phyloP scores from a whole-genome alignment of 2,888 invertebrate genomes.

The Diarsia mendica region DNA sequence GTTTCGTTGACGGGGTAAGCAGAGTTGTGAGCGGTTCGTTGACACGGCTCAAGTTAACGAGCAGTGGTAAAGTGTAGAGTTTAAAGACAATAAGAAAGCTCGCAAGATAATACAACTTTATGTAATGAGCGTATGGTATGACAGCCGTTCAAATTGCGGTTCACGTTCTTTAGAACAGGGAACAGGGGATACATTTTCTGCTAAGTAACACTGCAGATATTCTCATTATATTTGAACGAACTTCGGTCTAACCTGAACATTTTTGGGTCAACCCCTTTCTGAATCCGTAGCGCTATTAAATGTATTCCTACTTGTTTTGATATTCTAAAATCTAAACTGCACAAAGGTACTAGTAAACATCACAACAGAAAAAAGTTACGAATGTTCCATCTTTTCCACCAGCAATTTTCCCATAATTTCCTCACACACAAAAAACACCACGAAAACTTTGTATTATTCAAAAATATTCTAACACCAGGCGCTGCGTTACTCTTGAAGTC shows the following conservation, averaged over 20 bases:
- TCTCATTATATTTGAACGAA: background rate
- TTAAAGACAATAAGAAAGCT: slow-evolving; percentile 45
- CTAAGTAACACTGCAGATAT: background rate
- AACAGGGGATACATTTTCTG: background rate
- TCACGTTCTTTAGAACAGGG: background rate
- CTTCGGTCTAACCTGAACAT: background rate
- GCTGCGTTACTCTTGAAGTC: slow-evolving; percentile 27
- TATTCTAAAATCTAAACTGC: background rate
- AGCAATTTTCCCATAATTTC: background rate
- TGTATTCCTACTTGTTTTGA: background rate
- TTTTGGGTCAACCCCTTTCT: background rate
- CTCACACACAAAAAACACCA: background rate
- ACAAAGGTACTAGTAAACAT: background rate
- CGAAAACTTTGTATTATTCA: slow-evolving; percentile 21
- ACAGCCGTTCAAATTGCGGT: slow-evolving; percentile 12
- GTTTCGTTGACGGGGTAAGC: slow-evolving; percentile 28
- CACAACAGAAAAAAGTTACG: background rate
- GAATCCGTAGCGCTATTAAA: background rate
- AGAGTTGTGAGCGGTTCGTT: slow-evolving; percentile 39
- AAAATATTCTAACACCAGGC: slow-evolving; percentile 40
- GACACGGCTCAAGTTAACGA: slow-evolving; percentile 44
- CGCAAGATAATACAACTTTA: slow-evolving; percentile 19
- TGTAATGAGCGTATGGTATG: slow-evolving; percentile 13
- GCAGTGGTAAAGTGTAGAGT: slow-evolving; percentile 42
- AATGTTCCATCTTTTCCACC: background rate